A percentile compares a stretch with the other conserved stretches of the same genome.
phyloP scores from a whole-genome alignment of 2,888 invertebrate genomes.

The Tyria jacobaeae region DNA sequence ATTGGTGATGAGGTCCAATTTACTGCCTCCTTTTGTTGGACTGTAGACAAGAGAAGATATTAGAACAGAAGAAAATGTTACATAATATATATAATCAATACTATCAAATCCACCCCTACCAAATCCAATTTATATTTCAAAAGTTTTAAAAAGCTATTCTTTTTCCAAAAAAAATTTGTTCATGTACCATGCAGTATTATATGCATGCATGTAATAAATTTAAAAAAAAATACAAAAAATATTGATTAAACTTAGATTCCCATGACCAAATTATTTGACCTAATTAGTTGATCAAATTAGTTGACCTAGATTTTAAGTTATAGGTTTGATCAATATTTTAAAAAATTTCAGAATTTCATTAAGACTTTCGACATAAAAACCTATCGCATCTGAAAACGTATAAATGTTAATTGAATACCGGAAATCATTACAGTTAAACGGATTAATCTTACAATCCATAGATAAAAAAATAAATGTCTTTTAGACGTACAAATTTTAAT shows the following conservation, averaged over 20 bases:
- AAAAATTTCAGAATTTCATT: conserved; percentile 7
- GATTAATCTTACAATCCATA: not conserved
- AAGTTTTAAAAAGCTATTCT: no score
- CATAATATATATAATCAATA: not conserved
- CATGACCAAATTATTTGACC: conserved; percentile 36
- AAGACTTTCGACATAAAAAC: conserved; percentile 11
- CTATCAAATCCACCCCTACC: not conserved
- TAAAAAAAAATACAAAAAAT: not conserved
- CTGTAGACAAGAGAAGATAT: conserved; percentile 72
- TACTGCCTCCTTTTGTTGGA: conserved; percentile 90
- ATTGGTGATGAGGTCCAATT: conserved; percentile 94
- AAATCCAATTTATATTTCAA: no score
- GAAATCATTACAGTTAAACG: not conserved
- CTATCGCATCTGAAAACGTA: not conserved
- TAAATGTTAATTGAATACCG: not conserved
- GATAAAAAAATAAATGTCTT: not conserved
- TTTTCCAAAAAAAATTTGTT: not conserved
- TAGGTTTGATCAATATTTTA: conserved; percentile 38
- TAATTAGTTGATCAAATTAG: conserved; percentile 32
- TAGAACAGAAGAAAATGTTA: conserved; percentile 14
- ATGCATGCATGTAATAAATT: not conserved
- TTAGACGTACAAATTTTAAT: not conserved
- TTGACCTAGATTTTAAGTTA: conserved; percentile 41
- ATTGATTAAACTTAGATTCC: not conserved
- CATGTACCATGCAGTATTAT: not conserved